These are phyloP conservation scores for Mylabris phalerata DNA, from an alignment of 1,140 invertebrate genomes.

Conservation along the genomic window DNA sequence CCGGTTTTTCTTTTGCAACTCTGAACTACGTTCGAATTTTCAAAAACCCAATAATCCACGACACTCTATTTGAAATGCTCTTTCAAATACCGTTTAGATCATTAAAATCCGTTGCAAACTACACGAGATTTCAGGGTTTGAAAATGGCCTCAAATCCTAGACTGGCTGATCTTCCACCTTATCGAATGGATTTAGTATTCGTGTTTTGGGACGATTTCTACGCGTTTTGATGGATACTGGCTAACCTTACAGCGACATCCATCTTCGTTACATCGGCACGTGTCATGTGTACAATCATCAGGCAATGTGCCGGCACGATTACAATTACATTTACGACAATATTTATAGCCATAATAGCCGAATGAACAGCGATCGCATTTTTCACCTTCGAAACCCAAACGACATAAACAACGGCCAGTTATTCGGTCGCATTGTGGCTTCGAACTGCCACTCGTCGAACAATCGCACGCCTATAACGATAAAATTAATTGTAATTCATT, in stretches of 20 bases:
- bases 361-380: constrained; percentile 74
- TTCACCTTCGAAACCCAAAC: constrained; percentile 69
- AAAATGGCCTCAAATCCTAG: no score
- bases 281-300: constrained; percentile 56
- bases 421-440: constrained; percentile 63
- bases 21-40: no score
- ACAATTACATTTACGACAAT: constrained; percentile 78
- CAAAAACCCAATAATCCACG: no score
- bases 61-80: no score
- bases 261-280: constrained; percentile 67
- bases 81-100: no score
- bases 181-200: no score
- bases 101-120: no score
- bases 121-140: no score
- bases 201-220: no score
- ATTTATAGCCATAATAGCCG: constrained; percentile 86
- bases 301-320: constrained; percentile 57
- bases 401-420: constrained; percentile 76
- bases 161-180: no score
- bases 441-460: constrained; percentile 62
- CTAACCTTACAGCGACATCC: constrained; percentile 84
- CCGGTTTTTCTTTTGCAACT: no score
- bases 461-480: constrained; percentile 61
- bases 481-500: background rate
- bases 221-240: background rate